phyloP scores from a whole-genome alignment of 2,113 vertebrate genomes.

The Colistium nudipinnis region DNA sequence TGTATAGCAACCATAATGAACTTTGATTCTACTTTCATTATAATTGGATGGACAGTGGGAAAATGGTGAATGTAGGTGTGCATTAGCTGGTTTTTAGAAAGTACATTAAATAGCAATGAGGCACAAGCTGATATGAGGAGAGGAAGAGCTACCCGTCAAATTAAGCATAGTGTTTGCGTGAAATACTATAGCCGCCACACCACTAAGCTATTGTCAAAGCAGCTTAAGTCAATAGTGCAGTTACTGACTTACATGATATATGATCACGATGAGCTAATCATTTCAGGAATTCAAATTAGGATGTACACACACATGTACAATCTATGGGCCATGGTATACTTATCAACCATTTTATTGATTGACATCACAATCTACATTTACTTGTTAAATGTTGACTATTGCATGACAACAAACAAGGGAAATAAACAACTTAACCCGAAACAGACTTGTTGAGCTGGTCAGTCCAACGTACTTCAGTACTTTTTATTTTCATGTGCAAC shows the following conservation, averaged over 20 bases:
- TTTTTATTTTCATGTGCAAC: not conserved
- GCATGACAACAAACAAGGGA: too few relatives aligned
- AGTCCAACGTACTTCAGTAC: too few relatives aligned
- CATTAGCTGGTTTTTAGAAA: conserved; percentile 4
- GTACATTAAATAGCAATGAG: conserved; percentile 6
- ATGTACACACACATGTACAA: not conserved
- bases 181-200: conserved; percentile 15
- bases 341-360: not conserved
- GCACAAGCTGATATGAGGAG: not conserved
- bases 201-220: not conserved
- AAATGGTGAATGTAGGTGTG: conserved; percentile 5
- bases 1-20: conserved; percentile 22
- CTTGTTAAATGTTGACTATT: too few relatives aligned
- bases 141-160: conserved; percentile 18
- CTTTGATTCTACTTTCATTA: not conserved
- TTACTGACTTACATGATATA: conserved; percentile 24
- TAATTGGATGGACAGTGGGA: not conserved
- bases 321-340: not conserved
- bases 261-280: conserved; percentile 4
- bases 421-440: too few relatives aligned
- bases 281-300: not conserved
- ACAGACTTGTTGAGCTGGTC: too few relatives aligned
- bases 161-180: conserved; percentile 27
- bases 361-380: too few relatives aligned
- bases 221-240: conserved; percentile 29